Evolutionary conservation across 2,797 vertebrate species (phyloP).

Genomic region (Smutsia temminckii): DNA sequence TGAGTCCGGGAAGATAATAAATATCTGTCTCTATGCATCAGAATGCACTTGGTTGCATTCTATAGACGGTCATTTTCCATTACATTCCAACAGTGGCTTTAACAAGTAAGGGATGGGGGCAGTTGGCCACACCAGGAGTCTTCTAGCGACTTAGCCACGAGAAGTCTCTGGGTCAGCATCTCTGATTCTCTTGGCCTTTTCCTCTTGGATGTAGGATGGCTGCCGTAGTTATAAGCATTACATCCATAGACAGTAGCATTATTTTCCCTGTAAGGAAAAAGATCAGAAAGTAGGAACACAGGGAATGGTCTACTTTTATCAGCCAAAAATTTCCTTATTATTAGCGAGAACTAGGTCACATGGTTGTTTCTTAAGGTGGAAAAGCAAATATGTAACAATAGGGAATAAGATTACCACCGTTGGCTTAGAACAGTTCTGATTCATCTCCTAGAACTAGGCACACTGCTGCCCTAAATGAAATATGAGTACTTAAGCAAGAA

Average conservation of each 20-base stretch:
- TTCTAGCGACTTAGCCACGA: not conserved
- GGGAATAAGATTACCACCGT: not conserved
- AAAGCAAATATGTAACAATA: not conserved
- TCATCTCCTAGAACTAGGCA: not conserved
- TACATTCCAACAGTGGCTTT: not conserved
- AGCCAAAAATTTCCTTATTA: not conserved
- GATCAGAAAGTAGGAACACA: not conserved
- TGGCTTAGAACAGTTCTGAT: not conserved
- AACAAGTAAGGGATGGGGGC: not conserved
- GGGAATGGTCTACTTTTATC: not conserved
- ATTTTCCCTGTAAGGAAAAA: not conserved
- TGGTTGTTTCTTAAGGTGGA: not conserved
- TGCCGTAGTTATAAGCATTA: not conserved
- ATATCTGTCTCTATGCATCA: not conserved
- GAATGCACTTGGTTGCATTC: not conserved
- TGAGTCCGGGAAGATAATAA: not conserved
- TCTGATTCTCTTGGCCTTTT: not conserved
- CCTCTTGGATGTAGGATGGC: not conserved
- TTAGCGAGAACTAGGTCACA: not conserved
- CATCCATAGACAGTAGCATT: not conserved
- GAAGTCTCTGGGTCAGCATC: not conserved
- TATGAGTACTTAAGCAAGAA: not conserved
- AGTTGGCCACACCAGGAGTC: not conserved
- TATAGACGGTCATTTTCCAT: no score
- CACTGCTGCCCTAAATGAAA: not conserved